Base-by-base conservation (phyloP, 2,888 invertebrate genomes). In the Muschampia plurimacula region DNA sequence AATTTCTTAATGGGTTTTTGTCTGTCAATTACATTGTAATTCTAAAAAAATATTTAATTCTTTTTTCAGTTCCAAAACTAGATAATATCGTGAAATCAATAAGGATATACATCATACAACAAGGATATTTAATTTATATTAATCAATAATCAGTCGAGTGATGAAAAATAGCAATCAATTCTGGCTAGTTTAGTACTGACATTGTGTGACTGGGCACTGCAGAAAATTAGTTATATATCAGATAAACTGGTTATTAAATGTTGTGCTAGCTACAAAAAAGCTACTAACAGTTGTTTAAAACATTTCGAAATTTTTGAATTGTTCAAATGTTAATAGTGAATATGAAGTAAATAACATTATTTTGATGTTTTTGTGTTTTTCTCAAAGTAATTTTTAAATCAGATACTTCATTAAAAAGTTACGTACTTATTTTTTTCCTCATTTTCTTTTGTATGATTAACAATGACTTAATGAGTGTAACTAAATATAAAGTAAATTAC, bases 131-230 rank as follows among this genome's bases (percentile, higher is more conserved):
- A n/a, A n/a, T n/a, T n/a, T n/a, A 62, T 39, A 62, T 8, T 15
- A 49, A 49, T 49, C 44, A 44, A 44, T 32, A n/a, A 59, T 59
- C 59, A 59, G 59, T 32, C 59, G 13, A 36, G 8, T 60, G 13
- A 60, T 59, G n/a, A 57, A 59, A 59, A 55, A 32, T 60, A 68
- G 12, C 39, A 59, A 22, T 67, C 36, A 67, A 68, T 65, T 75
- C 71, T 63, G 83, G 79, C 81, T 87, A 88, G 87, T 88, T 88
- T 86, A 87, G 85, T 85, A 87, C 87, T 89, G 87, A 86, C 89
- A 84, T 88, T 88, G 86, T 83, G 88, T 92, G 92, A 92, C 92
- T 92, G 92, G 92, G 85, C 78, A 75, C 71, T 71, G 60, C 60
- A 60, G 60, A 66, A 66, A 71, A 44, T 62, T 55, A 67, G 8